These are phyloP conservation scores for Pseudopipra pipra DNA, from an alignment of 2,113 vertebrate genomes.

Conservation along the genomic window DNA sequence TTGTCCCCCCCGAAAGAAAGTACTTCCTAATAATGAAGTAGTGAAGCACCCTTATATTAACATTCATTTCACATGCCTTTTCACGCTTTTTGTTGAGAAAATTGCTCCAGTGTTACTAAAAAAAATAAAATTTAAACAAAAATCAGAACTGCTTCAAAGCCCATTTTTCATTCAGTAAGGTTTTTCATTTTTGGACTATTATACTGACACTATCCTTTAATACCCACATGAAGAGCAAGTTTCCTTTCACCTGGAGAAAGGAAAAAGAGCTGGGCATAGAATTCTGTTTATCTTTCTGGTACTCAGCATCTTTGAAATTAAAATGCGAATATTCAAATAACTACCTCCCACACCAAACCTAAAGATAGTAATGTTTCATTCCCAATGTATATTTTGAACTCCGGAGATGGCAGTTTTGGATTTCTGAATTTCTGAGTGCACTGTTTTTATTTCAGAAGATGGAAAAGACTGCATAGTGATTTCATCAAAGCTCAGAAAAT, in stretches of 20 bases:
- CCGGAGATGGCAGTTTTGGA: neutral
- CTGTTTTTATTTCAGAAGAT: neutral
- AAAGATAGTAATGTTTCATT: slow-evolving; percentile 43
- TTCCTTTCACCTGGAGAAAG: slow-evolving; percentile 20
- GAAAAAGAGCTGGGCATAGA: neutral
- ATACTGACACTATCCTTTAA: neutral
- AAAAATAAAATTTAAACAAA: neutral
- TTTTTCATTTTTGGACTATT: neutral
- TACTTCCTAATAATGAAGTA: neutral
- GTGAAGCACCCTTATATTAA: neutral
- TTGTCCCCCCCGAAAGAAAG: neutral
- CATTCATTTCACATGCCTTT: neutral
- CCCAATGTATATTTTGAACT: slow-evolving; percentile 43
- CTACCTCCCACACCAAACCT: slow-evolving; percentile 40
- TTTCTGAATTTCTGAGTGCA: slow-evolving; percentile 18
- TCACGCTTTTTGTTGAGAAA: neutral
- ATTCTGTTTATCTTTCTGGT: slow-evolving; percentile 29
- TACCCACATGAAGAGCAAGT: neutral
- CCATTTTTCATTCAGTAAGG: neutral
- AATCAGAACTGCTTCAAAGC: neutral
- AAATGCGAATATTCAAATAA: slow-evolving; percentile 50
- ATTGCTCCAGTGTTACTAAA: neutral
- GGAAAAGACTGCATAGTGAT: neutral
- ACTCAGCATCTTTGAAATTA: slow-evolving; percentile 29
- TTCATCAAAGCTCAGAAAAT: neutral